Evolutionary conservation across 2,888 invertebrate species (phyloP), one percentile per base, ranked within the genome.

Genomic region (Pachycephus smyrnensis): DNA sequence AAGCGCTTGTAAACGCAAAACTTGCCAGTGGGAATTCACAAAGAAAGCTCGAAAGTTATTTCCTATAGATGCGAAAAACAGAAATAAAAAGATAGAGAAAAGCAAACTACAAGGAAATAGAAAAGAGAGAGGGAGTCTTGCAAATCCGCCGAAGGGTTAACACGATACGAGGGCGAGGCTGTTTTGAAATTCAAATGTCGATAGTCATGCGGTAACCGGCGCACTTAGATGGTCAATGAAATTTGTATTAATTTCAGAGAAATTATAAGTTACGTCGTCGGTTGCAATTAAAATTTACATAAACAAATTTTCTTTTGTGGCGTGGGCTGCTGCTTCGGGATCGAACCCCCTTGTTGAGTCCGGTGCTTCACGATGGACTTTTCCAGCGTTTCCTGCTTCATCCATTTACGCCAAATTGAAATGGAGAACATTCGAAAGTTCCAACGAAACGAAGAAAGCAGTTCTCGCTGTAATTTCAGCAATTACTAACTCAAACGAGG

Each of bases 251-350:
- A 87, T 87, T 87, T 88, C 85, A 82, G 80, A 81, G 83, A 82
- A 86, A 87, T 88, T 88, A 87, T 84, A 83, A 87, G 86, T 88
- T 88, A 88, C 84, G 85, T 80, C 83, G 84, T 82, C 80, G 80
- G 81, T 79, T 76, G 86, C 86, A 88, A 88, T 87, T 87, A 87
- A 87, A 87, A 87, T 88, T 87, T 88, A 87, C 88, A 88, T 87
- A 87, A 88, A 87, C 85, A 88, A 87, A 88, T 87, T 88, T 85
- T 82, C 69, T 82, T 76, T 80, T 78, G 68, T 79, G 82, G 80
- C 79, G 83, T 84, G 81, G 85, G 82, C 80, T 73, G 23, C 9
- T 55, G 55, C 23, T 55, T 55, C 55, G 23, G 15, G 55, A 55
- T 23, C 55, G 55, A 55, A 23, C 23, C 15, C 55, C 23, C 9